Conservation (phyloP, 2,888 invertebrate genomes). For the Andricus quercusramuli region DNA sequence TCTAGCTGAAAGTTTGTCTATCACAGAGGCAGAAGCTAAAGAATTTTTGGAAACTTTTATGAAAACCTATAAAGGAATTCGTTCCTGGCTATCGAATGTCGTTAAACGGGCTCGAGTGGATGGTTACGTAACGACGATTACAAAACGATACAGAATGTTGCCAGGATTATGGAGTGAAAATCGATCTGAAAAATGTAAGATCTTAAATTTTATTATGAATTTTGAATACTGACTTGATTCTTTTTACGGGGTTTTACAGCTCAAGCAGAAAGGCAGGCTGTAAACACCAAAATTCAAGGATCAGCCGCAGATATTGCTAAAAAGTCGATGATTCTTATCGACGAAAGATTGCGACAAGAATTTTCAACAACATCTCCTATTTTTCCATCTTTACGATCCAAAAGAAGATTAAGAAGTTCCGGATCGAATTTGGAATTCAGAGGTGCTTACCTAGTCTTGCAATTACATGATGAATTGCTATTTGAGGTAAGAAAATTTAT, state of each 20-base stretch:
- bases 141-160: constrained; percentile 88
- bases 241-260: constrained; percentile 76
- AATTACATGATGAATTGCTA: constrained; percentile 97
- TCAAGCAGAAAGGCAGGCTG: constrained; percentile 96
- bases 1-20: constrained; percentile 88
- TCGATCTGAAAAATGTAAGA: constrained; percentile 82
- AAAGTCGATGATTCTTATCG: constrained; percentile 90
- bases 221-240: background rate
- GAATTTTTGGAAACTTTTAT: constrained; percentile 91
- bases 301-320: constrained; percentile 98
- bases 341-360: constrained; percentile 80
- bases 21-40: constrained; percentile 89
- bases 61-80: constrained; percentile 86
- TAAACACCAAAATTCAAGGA: constrained; percentile 97
- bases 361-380: constrained; percentile 73
- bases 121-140: constrained; percentile 92
- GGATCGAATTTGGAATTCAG: constrained; percentile 61
- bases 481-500: constrained; percentile 84
- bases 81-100: constrained; percentile 82
- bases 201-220: background rate
- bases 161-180: constrained; percentile 86
- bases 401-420: constrained; percentile 65
- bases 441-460: constrained; percentile 87
- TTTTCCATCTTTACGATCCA: constrained; percentile 56
- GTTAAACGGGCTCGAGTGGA: constrained; percentile 84